These are phyloP conservation scores for Eupsittula cactorum DNA, from an alignment of 2,113 vertebrate species.

Conservation along the genomic window DNA sequence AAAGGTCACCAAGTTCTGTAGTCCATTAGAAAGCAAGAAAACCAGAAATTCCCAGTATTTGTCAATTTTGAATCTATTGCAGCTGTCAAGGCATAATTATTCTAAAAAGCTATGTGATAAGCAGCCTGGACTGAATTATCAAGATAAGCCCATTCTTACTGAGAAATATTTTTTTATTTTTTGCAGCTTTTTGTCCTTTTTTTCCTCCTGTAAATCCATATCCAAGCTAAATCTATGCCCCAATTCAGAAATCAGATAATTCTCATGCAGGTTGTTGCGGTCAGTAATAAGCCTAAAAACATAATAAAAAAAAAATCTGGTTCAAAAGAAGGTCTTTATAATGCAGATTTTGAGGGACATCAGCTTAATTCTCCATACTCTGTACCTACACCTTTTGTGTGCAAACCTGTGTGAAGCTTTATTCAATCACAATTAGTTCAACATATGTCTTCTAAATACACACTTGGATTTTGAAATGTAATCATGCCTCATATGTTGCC, in stretches of 20 bases:
- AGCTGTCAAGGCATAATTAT: not conserved
- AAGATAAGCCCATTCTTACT: not conserved
- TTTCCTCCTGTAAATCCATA: not conserved
- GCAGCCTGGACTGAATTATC: not conserved
- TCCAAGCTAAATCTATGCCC: not conserved
- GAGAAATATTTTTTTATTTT: not conserved
- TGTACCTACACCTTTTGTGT: not conserved
- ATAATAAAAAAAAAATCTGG: not conserved
- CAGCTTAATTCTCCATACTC: not conserved
- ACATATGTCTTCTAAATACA: not conserved
- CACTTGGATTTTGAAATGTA: not conserved
- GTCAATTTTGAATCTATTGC: not conserved
- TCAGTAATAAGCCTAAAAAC: not conserved
- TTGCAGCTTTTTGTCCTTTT: not conserved
- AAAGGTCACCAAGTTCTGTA: constrained; percentile 11
- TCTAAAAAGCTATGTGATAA: not conserved
- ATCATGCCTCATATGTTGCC: not conserved
- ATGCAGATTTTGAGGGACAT: not conserved
- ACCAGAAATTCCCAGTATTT: not conserved
- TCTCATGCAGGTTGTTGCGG: not conserved
- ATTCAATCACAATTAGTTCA: not conserved
- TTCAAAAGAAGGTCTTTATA: not conserved
- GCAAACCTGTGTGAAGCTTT: not conserved
- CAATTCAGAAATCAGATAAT: not conserved
- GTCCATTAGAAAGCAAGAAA: not conserved